Evolutionary conservation across 2,113 vertebrate species (phyloP), one percentile per base, ranked within the genome.

Genomic region (Vombatus ursinus): DNA sequence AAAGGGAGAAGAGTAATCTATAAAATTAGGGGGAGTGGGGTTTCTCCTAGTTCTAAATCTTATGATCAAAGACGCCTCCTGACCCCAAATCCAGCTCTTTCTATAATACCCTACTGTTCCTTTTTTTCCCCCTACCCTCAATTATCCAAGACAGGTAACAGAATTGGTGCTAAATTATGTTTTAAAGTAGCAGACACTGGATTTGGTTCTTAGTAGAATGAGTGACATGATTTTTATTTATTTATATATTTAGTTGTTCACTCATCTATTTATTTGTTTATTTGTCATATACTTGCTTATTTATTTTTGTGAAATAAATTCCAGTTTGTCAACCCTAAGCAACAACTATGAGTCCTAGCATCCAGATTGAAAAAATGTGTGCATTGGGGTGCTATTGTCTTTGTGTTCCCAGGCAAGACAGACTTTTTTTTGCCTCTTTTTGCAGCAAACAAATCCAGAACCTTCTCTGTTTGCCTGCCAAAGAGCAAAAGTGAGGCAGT

Each of bases 311-410:
- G 11, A 61, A 31, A 94, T 91, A 90, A 50, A 93, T 37, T 31
- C 28, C 92, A 44, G 5, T 44, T 31, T 94, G 94, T 93, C 84
- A 94, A 94, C 26, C 68, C 68, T 68, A 77, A 97, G 54, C 49
- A 94, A 31, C 49, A 92, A 31, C 54, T 96, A 5, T 84, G 19
- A 97, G 91, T 50, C 96, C 94, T 96, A 50, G 89, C 91, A 92
- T 1, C 19, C 16, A 44, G 68, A 84, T n/a, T 22, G 16, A 84
- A 53, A 84, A 44, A 84, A 77, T 93, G 68, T 57, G 93, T 93
- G 52, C 95, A 54, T 25, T n/a, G 91, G 47, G 61, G 22, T 47
- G n/a, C 95, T 24, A 92, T n/a, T 48, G 9, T 52, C 91, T 90
- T 44, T 92, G 24, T 93, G 24, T 93, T 84, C 37, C n/a, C 52